Conservation (phyloP, 2,888 invertebrate genomes). For the Therioaphis trifolii region DNA sequence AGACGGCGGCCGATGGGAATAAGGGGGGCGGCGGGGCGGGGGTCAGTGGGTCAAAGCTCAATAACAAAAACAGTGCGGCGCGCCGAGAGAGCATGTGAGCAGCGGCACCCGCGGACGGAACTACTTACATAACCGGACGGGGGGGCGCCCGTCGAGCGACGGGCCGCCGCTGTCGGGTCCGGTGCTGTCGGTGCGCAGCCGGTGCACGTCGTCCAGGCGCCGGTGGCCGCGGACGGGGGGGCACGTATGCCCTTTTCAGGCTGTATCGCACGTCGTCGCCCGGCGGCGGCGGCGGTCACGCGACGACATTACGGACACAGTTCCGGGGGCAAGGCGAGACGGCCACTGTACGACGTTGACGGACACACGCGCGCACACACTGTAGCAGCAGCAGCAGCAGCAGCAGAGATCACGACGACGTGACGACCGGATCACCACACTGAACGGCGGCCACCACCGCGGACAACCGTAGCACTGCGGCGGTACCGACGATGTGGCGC, state of each 20-base stretch:
- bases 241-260: constrained; percentile 57
- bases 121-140: constrained; percentile 27
- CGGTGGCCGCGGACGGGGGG: constrained; percentile 12
- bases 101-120: neutral
- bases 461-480: neutral
- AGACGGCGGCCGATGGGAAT: too few relatives aligned
- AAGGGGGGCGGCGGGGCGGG: neutral
- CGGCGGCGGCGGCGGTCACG: constrained; percentile 9
- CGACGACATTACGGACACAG: constrained; percentile 26
- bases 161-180: neutral
- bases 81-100: neutral
- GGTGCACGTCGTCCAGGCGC: neutral
- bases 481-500: neutral
- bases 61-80: constrained; percentile 11
- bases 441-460: constrained; percentile 6
- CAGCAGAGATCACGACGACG: neutral
- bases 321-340: too few relatives aligned
- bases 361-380: neutral
- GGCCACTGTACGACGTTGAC: too few relatives aligned
- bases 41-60: constrained; percentile 32
- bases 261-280: constrained; percentile 36
- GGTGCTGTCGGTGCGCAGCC: neutral
- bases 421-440: neutral
- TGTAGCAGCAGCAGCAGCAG: neutral
- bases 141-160: neutral